These are phyloP conservation scores for Limnephilus marmoratus DNA, from an alignment of 2,888 invertebrate species.

Conservation along the genomic window DNA sequence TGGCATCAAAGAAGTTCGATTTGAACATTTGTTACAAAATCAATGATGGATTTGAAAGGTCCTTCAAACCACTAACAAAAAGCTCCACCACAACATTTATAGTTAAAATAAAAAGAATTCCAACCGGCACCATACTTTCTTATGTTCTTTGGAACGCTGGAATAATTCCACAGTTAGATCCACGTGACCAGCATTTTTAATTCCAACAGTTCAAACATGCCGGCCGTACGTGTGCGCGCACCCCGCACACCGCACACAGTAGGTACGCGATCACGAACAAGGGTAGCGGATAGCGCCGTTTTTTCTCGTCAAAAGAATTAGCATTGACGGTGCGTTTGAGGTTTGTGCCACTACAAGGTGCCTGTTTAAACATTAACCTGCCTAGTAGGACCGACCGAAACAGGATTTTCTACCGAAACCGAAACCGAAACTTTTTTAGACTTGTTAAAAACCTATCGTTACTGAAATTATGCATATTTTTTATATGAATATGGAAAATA, in stretches of 20 bases:
- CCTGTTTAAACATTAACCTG: not conserved
- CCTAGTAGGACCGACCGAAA: no score
- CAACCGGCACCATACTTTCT: not conserved
- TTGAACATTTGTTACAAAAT: not conserved
- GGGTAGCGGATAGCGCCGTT: not conserved
- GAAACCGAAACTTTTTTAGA: no score
- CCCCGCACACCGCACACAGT: not conserved
- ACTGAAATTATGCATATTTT: no score
- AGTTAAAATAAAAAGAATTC: not conserved
- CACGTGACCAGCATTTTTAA: not conserved
- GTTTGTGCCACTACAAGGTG: not conserved
- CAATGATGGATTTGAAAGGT: not conserved
- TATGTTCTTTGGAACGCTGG: not conserved
- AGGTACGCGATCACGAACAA: not conserved
- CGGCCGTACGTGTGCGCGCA: not conserved
- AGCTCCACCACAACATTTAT: not conserved
- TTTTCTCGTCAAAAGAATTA: conserved; percentile 2
- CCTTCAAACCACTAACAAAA: not conserved
- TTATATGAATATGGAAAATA: no score
- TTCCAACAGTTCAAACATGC: not conserved
- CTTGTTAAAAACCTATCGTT: no score
- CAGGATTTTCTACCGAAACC: no score
- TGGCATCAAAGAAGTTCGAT: no score
- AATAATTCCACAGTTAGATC: not conserved
- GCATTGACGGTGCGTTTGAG: not conserved